Conservation (phyloP, 1,140 invertebrate species). For the Heliconius melpomene region DNA sequence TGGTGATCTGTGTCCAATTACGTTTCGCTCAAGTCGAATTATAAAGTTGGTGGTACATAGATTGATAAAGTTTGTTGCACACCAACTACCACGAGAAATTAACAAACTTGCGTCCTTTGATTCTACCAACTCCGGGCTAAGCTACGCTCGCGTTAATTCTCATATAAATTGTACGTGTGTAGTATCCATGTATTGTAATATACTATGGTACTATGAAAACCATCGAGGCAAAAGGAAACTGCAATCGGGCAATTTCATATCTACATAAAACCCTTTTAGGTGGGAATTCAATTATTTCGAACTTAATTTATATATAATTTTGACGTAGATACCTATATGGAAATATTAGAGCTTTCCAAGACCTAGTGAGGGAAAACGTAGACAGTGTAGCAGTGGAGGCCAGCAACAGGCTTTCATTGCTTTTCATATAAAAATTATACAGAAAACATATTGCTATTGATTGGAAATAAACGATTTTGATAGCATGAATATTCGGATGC, state of each 20-base stretch:
- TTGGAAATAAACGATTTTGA: too few relatives aligned
- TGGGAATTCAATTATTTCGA: background rate
- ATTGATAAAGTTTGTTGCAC: constrained; percentile 70
- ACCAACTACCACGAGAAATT: constrained; percentile 67
- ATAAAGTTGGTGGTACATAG: constrained; percentile 60
- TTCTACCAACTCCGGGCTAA: constrained; percentile 11
- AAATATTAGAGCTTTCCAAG: too few relatives aligned
- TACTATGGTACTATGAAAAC: background rate
- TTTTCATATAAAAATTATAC: too few relatives aligned
- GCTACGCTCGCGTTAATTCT: constrained; percentile 8
- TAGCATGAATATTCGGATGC: too few relatives aligned
- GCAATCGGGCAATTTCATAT: background rate
- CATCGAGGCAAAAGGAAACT: background rate
- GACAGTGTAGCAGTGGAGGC: too few relatives aligned
- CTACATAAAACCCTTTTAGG: background rate
- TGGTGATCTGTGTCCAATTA: constrained; percentile 18
- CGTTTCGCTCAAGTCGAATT: constrained; percentile 39
- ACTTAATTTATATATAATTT: background rate
- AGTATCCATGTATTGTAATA: background rate
- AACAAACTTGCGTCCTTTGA: constrained; percentile 66
- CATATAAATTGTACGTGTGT: constrained; percentile 16
- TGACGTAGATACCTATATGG: too few relatives aligned
- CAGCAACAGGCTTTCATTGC: too few relatives aligned
- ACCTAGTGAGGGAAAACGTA: too few relatives aligned
- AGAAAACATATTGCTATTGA: too few relatives aligned